Evolutionary conservation across 2,113 vertebrate genomes (phyloP).

Genomic region (Hyla sarda): DNA sequence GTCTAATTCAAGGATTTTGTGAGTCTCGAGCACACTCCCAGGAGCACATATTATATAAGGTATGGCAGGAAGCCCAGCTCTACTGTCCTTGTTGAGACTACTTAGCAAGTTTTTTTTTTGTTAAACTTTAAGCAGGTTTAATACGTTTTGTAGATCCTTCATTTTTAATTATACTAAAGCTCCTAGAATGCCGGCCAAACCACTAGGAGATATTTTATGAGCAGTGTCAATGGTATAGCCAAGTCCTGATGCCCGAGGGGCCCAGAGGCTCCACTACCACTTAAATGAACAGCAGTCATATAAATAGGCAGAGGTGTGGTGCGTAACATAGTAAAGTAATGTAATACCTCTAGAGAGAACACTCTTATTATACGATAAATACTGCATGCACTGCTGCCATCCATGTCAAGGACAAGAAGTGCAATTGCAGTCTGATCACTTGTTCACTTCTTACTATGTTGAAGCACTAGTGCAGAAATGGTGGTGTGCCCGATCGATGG

Average conservation of each 20-base stretch:
- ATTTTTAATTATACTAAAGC: background rate
- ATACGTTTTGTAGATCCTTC: constrained; percentile 18
- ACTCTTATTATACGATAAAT: background rate
- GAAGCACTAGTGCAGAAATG: too few species aligned
- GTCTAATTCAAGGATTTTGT: constrained; percentile 15
- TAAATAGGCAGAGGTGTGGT: background rate
- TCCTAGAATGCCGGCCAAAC: background rate
- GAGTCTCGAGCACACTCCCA: constrained; percentile 30
- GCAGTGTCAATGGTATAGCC: background rate
- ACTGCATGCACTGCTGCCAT: too few species aligned
- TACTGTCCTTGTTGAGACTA: background rate
- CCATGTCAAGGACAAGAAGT: too few species aligned
- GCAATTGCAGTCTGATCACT: background rate
- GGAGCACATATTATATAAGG: constrained; percentile 16
- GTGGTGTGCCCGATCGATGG: too few species aligned
- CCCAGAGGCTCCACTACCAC: background rate
- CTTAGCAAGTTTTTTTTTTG: background rate
- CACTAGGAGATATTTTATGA: background rate
- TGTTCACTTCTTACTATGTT: too few species aligned
- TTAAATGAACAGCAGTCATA: background rate
- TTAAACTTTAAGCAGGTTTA: constrained; percentile 24
- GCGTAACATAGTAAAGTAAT: background rate
- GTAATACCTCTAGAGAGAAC: background rate
- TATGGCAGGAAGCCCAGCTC: constrained; percentile 13
- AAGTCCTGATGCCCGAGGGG: background rate